These are phyloP conservation scores for Magallana nippona DNA, from an alignment of 2,888 invertebrate species.

Conservation along the genomic window DNA sequence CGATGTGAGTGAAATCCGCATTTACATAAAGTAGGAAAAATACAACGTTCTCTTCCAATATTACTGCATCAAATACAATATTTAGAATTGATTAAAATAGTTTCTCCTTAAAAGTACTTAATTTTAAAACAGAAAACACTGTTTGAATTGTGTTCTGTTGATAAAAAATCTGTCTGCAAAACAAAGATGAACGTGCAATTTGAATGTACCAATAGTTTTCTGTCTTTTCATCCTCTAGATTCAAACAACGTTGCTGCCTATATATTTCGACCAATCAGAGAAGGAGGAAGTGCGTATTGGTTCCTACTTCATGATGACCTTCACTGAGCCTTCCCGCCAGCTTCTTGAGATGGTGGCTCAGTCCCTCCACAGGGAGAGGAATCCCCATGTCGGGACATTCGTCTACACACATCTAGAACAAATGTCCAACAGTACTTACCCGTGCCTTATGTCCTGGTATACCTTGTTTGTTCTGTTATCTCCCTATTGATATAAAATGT, in stretches of 20 bases:
- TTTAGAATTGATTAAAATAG: no score
- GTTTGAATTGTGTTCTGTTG: no score
- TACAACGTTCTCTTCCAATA: no score
- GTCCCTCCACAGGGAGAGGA: slow-evolving; percentile 58
- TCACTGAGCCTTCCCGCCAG: slow-evolving; percentile 70
- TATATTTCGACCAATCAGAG: slow-evolving; percentile 74
- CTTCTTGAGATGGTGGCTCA: slow-evolving; percentile 78
- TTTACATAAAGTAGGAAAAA: no score
- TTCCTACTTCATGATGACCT: slow-evolving; percentile 72
- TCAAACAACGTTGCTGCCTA: slow-evolving; percentile 63
- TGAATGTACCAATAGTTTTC: background rate
- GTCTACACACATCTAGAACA: slow-evolving; percentile 58
- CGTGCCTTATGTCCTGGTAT: slow-evolving; percentile 55
- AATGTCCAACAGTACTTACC: slow-evolving; percentile 59
- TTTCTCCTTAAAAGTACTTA: no score
- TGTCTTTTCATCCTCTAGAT: slow-evolving; percentile 34
- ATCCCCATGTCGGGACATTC: slow-evolving; percentile 64
- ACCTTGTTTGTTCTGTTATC: background rate
- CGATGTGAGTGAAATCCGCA: slow-evolving; percentile 40
- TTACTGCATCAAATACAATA: no score
- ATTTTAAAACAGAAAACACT: no score
- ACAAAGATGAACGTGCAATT: no score
- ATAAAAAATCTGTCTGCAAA: no score
- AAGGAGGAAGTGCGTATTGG: slow-evolving; percentile 75
- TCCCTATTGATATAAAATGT: no score